Base-by-base conservation (phyloP, 1,140 invertebrate genomes). In the Drosophila sproati region DNA sequence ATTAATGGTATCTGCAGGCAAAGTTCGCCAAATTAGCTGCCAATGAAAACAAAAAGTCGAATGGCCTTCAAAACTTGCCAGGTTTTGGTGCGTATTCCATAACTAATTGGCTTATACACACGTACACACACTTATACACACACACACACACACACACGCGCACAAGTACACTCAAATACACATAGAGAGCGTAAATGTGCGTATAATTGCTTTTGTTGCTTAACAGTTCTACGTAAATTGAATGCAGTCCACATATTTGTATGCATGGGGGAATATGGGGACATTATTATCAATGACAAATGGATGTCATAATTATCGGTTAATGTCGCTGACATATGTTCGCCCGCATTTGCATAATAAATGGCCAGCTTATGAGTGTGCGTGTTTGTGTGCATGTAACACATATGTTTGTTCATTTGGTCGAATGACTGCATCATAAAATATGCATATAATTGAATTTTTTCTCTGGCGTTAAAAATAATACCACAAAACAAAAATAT, bases 241-340 rank as follows among this genome's bases (percentile, higher is more conserved):
- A 73, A 73, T 67, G 68, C 78, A 70, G 45, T 72, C 69, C 60
- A 29, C 41, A 56, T 62, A 50, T 37, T 20, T 29, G 31, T 34
- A 29, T 20, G 34, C 43, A 48, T 47, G 45, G 37, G 37, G 54
- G 8, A 41, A 28, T 43, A 31, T 60, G n/a, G 43, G 7, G 43
- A 52, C 64, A 80, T 80, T 83, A 80, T 78, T 82, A 72, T 78
- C 61, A 78, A 76, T 85, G 86, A 89, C 78, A 89, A 85, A 89
- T 89, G 67, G 64, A 45, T 76, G 85, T 75, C 85, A 81, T 89
- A 85, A 89, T 89, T 89, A 89, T 89, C 86, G 80, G 85, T 89
- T 85, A 89, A 89, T 89, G 47, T 66, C 69, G 73, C 55, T 52
- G 77, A 81, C 83, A 87, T 87, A 88, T 89, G 83, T 78, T 82